These are phyloP conservation scores for Drosophila orena DNA, from an alignment of 1,140 invertebrate genomes.

Conservation along the genomic window DNA sequence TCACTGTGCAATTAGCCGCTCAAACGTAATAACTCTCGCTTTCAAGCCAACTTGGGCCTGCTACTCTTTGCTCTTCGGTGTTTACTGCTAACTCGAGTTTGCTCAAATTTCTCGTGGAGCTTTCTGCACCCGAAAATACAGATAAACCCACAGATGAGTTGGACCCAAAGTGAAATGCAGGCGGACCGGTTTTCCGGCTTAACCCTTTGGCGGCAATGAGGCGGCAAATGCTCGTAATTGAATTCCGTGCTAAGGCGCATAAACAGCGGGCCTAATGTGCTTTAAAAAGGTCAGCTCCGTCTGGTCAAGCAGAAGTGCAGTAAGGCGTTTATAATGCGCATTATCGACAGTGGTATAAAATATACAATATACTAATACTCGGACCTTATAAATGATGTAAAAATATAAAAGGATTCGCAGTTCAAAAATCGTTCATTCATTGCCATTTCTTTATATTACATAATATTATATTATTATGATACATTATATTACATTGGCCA, in stretches of 20 bases:
- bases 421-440: no score
- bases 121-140: constrained; percentile 57
- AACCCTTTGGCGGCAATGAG: constrained; percentile 64
- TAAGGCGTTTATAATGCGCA: constrained; percentile 32
- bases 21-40: constrained; percentile 80
- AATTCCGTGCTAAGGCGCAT: constrained; percentile 47
- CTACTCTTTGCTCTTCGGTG: constrained; percentile 24
- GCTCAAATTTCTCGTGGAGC: constrained; percentile 53
- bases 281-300: constrained; percentile 26
- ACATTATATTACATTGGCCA: not conserved
- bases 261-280: constrained; percentile 54
- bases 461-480: no score
- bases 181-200: constrained; percentile 53
- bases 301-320: constrained; percentile 36
- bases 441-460: no score
- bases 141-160: constrained; percentile 30
- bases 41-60: constrained; percentile 45
- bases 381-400: no score
- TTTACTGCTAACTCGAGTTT: constrained; percentile 41
- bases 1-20: constrained; percentile 58
- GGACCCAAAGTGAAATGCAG: constrained; percentile 68
- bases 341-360: constrained; percentile 9
- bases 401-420: no score
- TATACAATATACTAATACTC: no score
- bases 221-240: constrained; percentile 59